Evolutionary conservation across 1,140 invertebrate species (phyloP), one percentile per base, ranked within the genome.

Genomic region (Lucilia sericata): DNA sequence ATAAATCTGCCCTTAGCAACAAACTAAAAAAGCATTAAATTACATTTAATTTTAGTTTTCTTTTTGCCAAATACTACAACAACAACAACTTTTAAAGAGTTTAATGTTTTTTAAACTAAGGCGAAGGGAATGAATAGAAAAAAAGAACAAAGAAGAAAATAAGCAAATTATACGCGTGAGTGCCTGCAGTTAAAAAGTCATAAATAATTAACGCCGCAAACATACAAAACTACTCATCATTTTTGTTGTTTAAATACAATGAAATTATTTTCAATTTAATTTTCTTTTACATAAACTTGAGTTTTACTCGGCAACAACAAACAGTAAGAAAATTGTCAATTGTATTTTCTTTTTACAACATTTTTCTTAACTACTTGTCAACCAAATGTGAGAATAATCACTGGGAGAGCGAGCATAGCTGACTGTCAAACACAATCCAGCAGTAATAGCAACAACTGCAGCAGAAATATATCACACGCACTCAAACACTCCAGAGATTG

Each of bases 1-100:
- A 70, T 19, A 12, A 70, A 70, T n/a, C 70, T 83, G 76, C 76
- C 47, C 76, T 49, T 80, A 80, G 76, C 76, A 83, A 83, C 70
- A 74, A 75, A 75, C 5, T 42, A 30, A 14, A 74, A 74, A 42
- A n/a, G 65, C 21, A 21, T 70, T 70, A 70, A 7, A 70, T 70
- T 25, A 25, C 65, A 70, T 60, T 17, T 60, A n/a, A n/a, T 60
- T 30, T 30, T 17, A 21, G n/a, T 70, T 70, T 21, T 70, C 65
- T 8, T 70, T 70, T 70, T 25, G 14, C 55, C 10, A 70, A 70
- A 21, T 21, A 70, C n/a, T 25, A 2, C 10, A 21, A 70, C 7
- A 70, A 60, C 55, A 60, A 60, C 5, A 60, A 60, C 14, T 60
- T 60, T 60, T 60, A 60, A 60, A 60, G 55, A n/a, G 55, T 60